These are phyloP conservation scores for Drosophila ogumai DNA, from an alignment of 1,140 invertebrate species.

Conservation along the genomic window DNA sequence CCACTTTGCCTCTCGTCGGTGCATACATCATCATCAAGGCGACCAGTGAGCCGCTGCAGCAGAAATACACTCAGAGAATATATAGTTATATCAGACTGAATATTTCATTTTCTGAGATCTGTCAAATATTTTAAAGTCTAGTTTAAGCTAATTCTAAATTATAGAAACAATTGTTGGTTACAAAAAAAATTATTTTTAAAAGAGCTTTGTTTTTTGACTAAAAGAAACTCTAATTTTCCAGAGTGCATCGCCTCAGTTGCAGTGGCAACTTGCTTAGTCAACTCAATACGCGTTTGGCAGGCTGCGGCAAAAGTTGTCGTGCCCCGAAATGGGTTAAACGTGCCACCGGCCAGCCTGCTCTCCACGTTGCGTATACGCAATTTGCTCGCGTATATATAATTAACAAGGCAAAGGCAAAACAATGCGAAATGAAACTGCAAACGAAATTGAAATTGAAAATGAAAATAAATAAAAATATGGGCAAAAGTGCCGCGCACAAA, in stretches of 20 bases:
- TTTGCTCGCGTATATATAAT: constrained; percentile 60
- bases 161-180: background rate
- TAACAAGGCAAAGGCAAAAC: constrained; percentile 38
- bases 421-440: constrained; percentile 49
- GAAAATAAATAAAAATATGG: constrained; percentile 35
- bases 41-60: constrained; percentile 40
- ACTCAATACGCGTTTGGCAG: constrained; percentile 56
- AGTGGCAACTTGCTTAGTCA: constrained; percentile 43
- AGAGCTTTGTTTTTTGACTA: background rate
- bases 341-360: constrained; percentile 58
- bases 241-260: background rate
- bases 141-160: background rate
- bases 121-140: no score
- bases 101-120: no score
- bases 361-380: constrained; percentile 74
- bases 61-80: background rate
- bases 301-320: constrained; percentile 77
- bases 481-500: constrained; percentile 43
- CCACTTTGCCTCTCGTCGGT: constrained; percentile 45
- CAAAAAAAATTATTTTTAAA: background rate
- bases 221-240: background rate
- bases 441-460: constrained; percentile 38
- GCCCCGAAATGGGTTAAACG: constrained; percentile 79
- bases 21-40: constrained; percentile 66
- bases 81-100: no score